Percentiles rank a stretch among this genome's conserved stretches.
These are phyloP conservation scores for Sebastiscus albofasciatus DNA, from an alignment of 2,797 vertebrate genomes.

Conservation along the genomic window DNA sequence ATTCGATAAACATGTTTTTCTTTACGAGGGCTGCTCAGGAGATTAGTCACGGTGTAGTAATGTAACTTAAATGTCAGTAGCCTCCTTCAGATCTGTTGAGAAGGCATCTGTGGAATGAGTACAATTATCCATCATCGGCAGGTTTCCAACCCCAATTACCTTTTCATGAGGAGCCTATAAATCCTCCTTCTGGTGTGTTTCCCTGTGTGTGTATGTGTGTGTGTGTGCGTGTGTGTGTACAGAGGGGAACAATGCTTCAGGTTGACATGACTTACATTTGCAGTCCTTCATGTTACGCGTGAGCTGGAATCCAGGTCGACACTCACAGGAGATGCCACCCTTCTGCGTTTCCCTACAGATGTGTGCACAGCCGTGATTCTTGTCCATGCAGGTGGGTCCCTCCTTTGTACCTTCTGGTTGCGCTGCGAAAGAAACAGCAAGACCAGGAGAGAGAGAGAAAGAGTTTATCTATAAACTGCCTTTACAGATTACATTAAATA, in stretches of 20 bases:
- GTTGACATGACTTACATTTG: slow-evolving; percentile 88
- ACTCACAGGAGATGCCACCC: slow-evolving; percentile 96
- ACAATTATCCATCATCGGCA: slow-evolving; percentile 64
- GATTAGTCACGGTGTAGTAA: slow-evolving; percentile 60
- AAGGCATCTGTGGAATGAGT: slow-evolving; percentile 65
- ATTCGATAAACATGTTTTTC: slow-evolving; percentile 72
- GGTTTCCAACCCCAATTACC: slow-evolving; percentile 61
- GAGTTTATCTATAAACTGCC: slow-evolving; percentile 17
- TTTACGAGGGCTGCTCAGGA: slow-evolving; percentile 42
- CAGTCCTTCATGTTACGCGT: slow-evolving; percentile 97
- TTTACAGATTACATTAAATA: slow-evolving; percentile 7
- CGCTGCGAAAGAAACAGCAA: slow-evolving; percentile 49
- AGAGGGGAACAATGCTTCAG: slow-evolving; percentile 5
- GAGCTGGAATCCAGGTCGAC: slow-evolving; percentile 96
- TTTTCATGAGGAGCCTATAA: slow-evolving; percentile 66
- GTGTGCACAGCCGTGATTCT: slow-evolving; percentile 98
- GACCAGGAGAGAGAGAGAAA: background rate
- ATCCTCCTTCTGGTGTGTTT: slow-evolving; percentile 30
- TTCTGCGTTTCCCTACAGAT: slow-evolving; percentile 97
- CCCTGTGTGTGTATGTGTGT: background rate
- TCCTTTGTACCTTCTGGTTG: slow-evolving; percentile 82
- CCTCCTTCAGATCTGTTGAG: slow-evolving; percentile 49
- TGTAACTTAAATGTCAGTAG: slow-evolving; percentile 54
- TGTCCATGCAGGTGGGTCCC: slow-evolving; percentile 99
- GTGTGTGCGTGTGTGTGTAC: slow-evolving; percentile 7